Base-by-base conservation (phyloP, 2,888 invertebrate genomes). In the Exephanes ischioxanthus region DNA sequence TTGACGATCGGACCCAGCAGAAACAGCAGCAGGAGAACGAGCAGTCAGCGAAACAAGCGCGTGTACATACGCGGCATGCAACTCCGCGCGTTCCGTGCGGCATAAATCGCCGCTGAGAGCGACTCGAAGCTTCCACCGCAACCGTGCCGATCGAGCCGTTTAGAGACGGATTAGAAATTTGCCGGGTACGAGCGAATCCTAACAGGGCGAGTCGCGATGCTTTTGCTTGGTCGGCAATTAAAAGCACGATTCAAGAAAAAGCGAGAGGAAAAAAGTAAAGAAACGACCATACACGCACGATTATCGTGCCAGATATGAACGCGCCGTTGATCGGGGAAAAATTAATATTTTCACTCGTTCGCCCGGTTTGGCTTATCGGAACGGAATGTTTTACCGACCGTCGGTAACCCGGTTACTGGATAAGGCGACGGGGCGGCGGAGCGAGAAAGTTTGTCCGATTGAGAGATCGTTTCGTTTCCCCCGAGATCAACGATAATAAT, bases 271-370 rank as follows among this genome's bases (percentile, higher is more conserved):
- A 22, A 45, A 37, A 30, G 30, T 5, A n/a, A 80, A 67, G 14
- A 37, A 80, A 26, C 58, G 22, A 14, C 16, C 16, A 16, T 16
- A 16, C 3, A 16, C 4, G 16, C 79, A 75, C 61, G 85, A 85
- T 85, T 41, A 80, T 72, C 76, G 76, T 61, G 79, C 26, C 3
- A 22, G 85, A 85, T 85, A 80, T 80, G 7, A 71, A 67, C 71
- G 80, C 79, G 61, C 53, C 76, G 82, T 77, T 79, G 67, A 84
- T 63, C 75, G 66, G 11, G 1, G 16, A 53, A 72, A 73, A 33
- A 14, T 16, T 41, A 76, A 70, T 16, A 22, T 77, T 77, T 82
- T 76, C 53, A 30, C 30, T 22, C 53, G 6, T 66, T 71, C 61
- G 9, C 7, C 45, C 16, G 16, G 45, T 48, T 48, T 48, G 45